A percentile compares a stretch with the other conserved stretches of the same genome.
phyloP scores from a whole-genome alignment of 2,888 invertebrate genomes.

The Galeruca laticollis region DNA sequence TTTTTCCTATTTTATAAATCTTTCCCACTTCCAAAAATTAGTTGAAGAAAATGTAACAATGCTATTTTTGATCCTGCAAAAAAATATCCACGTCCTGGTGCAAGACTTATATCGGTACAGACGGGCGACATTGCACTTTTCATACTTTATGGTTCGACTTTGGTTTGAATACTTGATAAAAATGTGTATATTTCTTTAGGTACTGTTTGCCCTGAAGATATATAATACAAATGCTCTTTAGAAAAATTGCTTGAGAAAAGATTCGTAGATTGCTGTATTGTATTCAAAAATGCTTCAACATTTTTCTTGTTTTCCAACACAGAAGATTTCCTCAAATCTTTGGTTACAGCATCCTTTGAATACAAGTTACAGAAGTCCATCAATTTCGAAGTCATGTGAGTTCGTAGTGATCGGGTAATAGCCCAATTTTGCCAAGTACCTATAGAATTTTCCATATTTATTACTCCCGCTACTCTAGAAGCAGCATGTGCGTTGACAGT shows the following conservation, averaged over 20 bases:
- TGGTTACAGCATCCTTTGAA: background rate
- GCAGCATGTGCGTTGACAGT: too few relatives aligned
- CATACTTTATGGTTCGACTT: too few relatives aligned
- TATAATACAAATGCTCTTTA: background rate
- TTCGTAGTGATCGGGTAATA: background rate
- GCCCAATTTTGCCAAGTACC: background rate
- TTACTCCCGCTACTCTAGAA: too few relatives aligned
- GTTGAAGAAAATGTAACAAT: too few relatives aligned
- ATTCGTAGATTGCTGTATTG: background rate
- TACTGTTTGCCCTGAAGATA: slow-evolving; percentile 1
- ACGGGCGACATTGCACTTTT: too few relatives aligned
- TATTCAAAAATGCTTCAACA: background rate
- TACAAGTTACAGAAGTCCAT: background rate
- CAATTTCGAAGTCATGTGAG: background rate
- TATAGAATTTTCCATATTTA: background rate
- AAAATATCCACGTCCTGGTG: too few relatives aligned
- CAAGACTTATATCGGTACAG: too few relatives aligned
- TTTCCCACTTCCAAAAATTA: too few relatives aligned
- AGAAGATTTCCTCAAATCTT: background rate
- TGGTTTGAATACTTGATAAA: background rate
- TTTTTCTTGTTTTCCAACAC: background rate
- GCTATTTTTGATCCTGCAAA: too few relatives aligned
- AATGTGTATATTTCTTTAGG: background rate
- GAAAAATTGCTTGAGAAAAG: background rate
- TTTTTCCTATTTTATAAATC: too few relatives aligned